A percentile compares a stretch with the other conserved stretches of the same genome.
phyloP scores from a whole-genome alignment of 2,113 vertebrate species.

The Nerophis ophidion region DNA sequence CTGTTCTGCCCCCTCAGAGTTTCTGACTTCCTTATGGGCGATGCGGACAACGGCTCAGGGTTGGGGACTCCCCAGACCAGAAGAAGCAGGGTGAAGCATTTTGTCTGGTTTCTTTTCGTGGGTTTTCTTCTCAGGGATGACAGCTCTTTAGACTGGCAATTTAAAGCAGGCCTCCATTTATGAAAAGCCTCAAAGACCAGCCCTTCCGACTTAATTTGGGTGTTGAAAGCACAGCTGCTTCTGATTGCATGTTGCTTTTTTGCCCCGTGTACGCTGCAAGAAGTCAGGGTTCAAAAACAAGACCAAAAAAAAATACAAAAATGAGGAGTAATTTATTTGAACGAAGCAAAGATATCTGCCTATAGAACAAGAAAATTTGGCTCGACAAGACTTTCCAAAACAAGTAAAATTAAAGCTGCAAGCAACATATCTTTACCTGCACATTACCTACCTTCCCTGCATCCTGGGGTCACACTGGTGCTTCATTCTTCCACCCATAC shows the following conservation, averaged over 20 bases:
- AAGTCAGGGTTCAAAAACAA: no score
- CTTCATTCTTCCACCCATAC: no score
- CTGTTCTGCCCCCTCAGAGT: constrained; percentile 71
- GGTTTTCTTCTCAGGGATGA: constrained; percentile 26
- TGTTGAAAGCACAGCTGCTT: constrained; percentile 38
- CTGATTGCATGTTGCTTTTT: constrained; percentile 34
- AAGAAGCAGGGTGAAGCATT: constrained; percentile 82
- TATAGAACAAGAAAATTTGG: no score
- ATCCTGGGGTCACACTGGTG: no score
- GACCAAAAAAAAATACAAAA: no score
- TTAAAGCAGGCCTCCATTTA: constrained; percentile 37
- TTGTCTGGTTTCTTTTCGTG: constrained; percentile 8
- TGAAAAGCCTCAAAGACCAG: constrained; percentile 46
- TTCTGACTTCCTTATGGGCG: constrained; percentile 99
- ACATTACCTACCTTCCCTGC: no score
- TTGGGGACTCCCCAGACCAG: constrained; percentile 82
- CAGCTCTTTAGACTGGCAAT: constrained; percentile 37
- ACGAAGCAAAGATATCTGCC: no score
- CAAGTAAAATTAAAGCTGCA: no score
- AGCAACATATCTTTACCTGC: no score
- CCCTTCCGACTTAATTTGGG: constrained; percentile 47
- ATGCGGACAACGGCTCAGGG: constrained; percentile 88
- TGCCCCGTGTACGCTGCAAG: no score
- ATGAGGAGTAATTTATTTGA: no score
- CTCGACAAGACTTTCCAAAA: no score